Evolutionary conservation across 30 jellyfish, hydroid and myxozoan genomes (phyloP).

Genomic region (Thelohanellus kitauei): DNA sequence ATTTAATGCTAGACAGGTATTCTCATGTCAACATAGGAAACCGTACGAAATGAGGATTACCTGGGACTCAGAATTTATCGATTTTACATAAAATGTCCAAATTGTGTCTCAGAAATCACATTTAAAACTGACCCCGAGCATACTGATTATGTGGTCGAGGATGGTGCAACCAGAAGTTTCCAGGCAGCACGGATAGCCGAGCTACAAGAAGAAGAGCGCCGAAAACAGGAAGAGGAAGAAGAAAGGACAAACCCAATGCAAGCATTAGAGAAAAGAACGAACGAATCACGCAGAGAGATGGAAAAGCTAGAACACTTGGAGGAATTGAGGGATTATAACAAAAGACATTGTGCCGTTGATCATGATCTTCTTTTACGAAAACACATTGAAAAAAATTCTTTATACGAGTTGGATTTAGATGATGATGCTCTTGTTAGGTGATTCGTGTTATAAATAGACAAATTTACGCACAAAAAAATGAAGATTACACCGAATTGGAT

Average conservation of each 20-base stretch:
- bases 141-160: constrained; percentile 65
- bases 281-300: constrained; percentile 81
- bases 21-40: constrained; percentile 26
- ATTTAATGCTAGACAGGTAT: constrained; percentile 74
- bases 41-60: constrained; percentile 48
- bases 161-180: constrained; percentile 67
- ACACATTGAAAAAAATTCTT: no score
- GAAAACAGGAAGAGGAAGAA: no score
- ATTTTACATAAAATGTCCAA: constrained; percentile 72
- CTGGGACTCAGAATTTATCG: constrained; percentile 61
- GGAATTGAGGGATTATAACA: constrained; percentile 63
- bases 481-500: no score
- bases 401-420: no score
- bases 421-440: no score
- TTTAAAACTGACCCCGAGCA: constrained; percentile 91
- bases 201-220: constrained; percentile 17
- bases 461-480: no score
- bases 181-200: constrained; percentile 58
- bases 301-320: constrained; percentile 62
- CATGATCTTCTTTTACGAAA: no score
- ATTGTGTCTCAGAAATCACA: constrained; percentile 80
- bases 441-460: no score
- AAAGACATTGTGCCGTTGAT: no score
- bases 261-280: constrained; percentile 79
- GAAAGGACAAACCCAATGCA: constrained; percentile 24